These are phyloP conservation scores for Aphelinus atriplicis DNA, from an alignment of 1,140 invertebrate genomes.

Conservation along the genomic window DNA sequence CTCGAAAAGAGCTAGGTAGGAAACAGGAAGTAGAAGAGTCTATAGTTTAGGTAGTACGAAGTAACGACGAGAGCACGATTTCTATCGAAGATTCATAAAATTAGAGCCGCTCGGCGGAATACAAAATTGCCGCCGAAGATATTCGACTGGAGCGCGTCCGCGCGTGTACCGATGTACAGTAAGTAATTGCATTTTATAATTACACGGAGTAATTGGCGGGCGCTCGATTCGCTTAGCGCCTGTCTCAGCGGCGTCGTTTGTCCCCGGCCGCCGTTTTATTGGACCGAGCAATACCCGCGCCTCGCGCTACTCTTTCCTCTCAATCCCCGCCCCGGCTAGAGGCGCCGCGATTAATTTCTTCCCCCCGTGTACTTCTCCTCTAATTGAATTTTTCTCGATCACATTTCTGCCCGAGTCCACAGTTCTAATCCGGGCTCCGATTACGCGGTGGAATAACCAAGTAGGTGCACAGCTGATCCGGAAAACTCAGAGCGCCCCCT, in stretches of 20 bases:
- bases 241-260: not conserved
- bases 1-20: too few species aligned
- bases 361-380: not conserved
- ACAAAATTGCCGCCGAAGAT: too few species aligned
- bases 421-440: too few species aligned
- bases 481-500: too few species aligned
- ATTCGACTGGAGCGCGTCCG: too few species aligned
- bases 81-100: not conserved
- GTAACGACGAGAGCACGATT: not conserved
- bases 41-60: too few species aligned
- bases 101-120: not conserved
- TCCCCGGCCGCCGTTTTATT: not conserved
- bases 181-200: slow-evolving; percentile 25
- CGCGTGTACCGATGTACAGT: too few species aligned
- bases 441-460: too few species aligned
- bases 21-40: too few species aligned
- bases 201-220: slow-evolving; percentile 10
- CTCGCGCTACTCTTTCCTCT: not conserved
- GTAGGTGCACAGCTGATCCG: too few species aligned
- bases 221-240: not conserved
- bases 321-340: not conserved
- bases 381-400: not conserved
- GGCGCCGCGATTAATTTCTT: not conserved
- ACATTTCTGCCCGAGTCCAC: too few species aligned
- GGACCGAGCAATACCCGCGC: not conserved